Percentiles rank a stretch among this genome's conserved stretches.
Conservation (phyloP, 2,797 vertebrate species). For the Lutjanus argentimaculatus region DNA sequence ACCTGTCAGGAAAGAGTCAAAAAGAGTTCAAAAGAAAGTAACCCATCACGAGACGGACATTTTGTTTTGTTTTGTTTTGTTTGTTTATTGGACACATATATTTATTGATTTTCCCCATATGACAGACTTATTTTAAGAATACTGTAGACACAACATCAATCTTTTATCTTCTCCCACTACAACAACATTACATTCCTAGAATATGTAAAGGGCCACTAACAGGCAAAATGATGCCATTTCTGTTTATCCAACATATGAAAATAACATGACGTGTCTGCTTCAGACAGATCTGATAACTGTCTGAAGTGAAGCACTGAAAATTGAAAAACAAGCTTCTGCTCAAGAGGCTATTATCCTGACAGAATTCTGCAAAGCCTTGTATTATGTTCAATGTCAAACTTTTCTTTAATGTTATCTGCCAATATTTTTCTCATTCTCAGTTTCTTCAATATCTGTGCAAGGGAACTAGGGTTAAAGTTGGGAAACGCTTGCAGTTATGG, state of each 20-base stretch:
- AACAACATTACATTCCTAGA: not conserved
- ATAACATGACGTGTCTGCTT: not conserved
- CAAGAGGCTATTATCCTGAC: not conserved
- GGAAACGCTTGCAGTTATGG: not conserved
- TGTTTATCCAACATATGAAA: not conserved
- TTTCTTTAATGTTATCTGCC: not conserved
- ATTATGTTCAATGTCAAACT: not conserved
- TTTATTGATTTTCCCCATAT: not conserved
- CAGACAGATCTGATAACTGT: not conserved
- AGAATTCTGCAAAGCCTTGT: not conserved
- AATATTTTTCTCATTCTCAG: not conserved
- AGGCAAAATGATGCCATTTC: not conserved
- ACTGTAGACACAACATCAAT: conserved; percentile 4
- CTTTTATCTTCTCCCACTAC: not conserved
- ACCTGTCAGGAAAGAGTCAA: conserved; percentile 32
- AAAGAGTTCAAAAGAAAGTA: conserved; percentile 4
- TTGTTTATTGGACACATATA: not conserved
- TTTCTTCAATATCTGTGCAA: not conserved
- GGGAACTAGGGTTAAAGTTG: not conserved
- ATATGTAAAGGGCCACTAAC: not conserved
- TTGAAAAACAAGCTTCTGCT: not conserved
- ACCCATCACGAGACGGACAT: not conserved
- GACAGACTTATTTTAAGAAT: not conserved
- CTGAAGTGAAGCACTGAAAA: not conserved
- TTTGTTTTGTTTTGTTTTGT: not conserved